Base-by-base conservation (phyloP, 2,888 invertebrate species). In the Apodemia zela region DNA sequence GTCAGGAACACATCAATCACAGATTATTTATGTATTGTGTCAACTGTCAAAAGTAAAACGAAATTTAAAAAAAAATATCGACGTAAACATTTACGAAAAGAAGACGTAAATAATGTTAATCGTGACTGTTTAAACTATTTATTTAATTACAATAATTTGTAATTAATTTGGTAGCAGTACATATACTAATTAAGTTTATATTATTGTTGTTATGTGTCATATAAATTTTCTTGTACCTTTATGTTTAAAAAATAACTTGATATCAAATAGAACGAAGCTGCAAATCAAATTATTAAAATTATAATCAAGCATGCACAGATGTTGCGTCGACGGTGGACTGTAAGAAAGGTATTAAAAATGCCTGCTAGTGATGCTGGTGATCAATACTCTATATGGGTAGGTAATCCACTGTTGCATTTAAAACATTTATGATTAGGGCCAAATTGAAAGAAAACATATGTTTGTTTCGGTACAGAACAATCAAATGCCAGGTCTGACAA, bases 371-470 rank as follows among this genome's bases (percentile, higher is more conserved):
- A 90, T 70, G 72, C 84, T 66, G 85, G 84, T 65, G 93, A 94
- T 79, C 93, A 94, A 78, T 94, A 94, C 83, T 93, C 94, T 65
- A 85, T 93, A 73, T 94, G 93, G 93, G 94, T 94, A 84, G 87
- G 92, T 63, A 38, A 42, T 15, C 15, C 6, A 42, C 5, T 42
- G 42, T 42, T 15, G 8, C 7, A 29, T 29, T 29, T 2, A 25
- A 5, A 25, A 25, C 25, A 8, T 33, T 33, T 38, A 38, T 4
- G 38, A 38, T 13, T 38, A 38, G 1, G 13, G 13, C 13, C 13
- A 13, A 38, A 38, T 13, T 38, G 4, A 8, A 38, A 38, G 13
- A 38, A 38, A 38, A 38, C 38, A 38, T 13, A 38, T 38, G 38
- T 13, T 38, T 13, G 38, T 13, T 38, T 13, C 33, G 10, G 33